Evolutionary conservation across 2,113 vertebrate species (phyloP), one percentile per base, ranked within the genome.

Genomic region (Anhinga rufa): DNA sequence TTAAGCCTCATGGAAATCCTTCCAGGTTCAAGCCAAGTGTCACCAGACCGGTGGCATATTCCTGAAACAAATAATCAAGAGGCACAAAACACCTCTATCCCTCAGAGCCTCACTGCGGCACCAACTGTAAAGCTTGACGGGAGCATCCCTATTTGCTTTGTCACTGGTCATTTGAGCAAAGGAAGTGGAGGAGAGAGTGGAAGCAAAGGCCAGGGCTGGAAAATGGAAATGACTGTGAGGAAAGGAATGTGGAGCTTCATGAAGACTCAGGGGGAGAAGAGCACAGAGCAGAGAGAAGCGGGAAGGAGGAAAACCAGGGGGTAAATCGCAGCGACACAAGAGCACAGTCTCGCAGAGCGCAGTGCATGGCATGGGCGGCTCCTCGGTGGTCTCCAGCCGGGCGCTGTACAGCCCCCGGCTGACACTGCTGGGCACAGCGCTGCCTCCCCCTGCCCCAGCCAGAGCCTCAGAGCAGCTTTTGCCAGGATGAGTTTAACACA

Each of bases 141-240:
- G 70, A 90, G 78, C 87, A 91, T 90, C 96, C 40, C 84, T 16
- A 4, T 40, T 42, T 48, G 69, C 40, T 92, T 38, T 55, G 81
- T 84, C 38, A 42, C 44, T 85, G 89, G 49, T 85, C 90, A 90
- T 89, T 29, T 40, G 87, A 82, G 93, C 82, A 90, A 65, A 82
- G 92, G 94, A 96, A 95, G 88, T 3, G n/a, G 68, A 93, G 88
- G 70, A 88, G 85, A 92, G 69, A 54, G 28, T 81, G 76, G 64
- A 87, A 79, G 83, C 46, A 42, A 88, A 95, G 83, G 58, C 26
- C 89, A 76, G 74, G 64, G 78, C n/a, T 95, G 81, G 75, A 91
- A 95, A 95, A 95, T 91, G 87, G 93, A 91, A 95, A 93, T 97
- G 96, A 96, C 91, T 92, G 72, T 8, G 90, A 80, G 93, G 96